phyloP scores from a whole-genome alignment of 2,888 invertebrate genomes.

The Hemicrepidius hirtus region DNA sequence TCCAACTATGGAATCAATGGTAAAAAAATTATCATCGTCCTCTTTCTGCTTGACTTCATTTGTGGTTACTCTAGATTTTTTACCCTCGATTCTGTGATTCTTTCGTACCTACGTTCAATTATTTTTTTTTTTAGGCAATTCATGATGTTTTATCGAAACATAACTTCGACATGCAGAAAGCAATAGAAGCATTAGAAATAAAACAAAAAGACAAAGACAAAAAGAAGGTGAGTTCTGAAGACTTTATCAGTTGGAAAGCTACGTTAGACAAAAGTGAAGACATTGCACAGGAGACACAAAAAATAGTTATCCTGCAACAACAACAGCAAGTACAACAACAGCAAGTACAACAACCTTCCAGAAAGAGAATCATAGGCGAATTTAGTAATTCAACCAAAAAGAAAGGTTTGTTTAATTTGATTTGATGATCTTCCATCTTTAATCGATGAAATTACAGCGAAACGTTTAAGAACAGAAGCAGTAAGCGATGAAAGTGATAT shows the following conservation, averaged over 20 bases:
- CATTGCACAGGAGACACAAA: neutral
- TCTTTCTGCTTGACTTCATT: too few relatives aligned
- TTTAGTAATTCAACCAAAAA: slow-evolving; percentile 56
- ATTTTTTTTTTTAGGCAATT: slow-evolving; percentile 69
- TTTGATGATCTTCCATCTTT: slow-evolving; percentile 27
- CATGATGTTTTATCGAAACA: slow-evolving; percentile 75
- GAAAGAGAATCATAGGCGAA: slow-evolving; percentile 27
- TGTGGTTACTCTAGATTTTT: too few relatives aligned
- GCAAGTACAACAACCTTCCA: neutral
- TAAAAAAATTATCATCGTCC: too few relatives aligned
- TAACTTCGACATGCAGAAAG: slow-evolving; percentile 75
- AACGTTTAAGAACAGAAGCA: slow-evolving; percentile 73
- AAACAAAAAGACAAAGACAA: slow-evolving; percentile 1
- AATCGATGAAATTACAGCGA: slow-evolving; percentile 64
- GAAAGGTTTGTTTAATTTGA: slow-evolving; percentile 59
- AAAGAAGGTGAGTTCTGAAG: slow-evolving; percentile 53
- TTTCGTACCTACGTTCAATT: too few relatives aligned
- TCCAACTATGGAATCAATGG: slow-evolving; percentile 77
- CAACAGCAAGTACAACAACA: slow-evolving; percentile 25
- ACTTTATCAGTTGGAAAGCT: slow-evolving; percentile 64
- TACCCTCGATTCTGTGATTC: too few relatives aligned
- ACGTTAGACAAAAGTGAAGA: slow-evolving; percentile 69
- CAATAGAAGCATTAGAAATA: slow-evolving; percentile 73
- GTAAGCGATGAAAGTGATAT: slow-evolving; percentile 78
- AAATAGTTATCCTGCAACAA: neutral